Conservation (phyloP, 1,140 invertebrate genomes). For the Macrobrachium rosenbergii region DNA sequence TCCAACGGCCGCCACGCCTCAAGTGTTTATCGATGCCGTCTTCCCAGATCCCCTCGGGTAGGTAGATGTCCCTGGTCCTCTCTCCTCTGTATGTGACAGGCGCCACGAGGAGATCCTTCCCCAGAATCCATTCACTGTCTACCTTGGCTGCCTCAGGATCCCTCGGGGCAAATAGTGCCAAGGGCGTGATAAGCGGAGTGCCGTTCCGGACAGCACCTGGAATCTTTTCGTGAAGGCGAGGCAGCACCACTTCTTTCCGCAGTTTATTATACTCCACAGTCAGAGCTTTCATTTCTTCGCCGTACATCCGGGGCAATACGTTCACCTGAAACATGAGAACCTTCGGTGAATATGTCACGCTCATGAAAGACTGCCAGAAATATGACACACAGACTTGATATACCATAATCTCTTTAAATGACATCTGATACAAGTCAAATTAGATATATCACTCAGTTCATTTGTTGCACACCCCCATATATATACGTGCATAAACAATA, state of each 20-base stretch:
- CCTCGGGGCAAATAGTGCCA: conserved; percentile 91
- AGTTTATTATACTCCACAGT: conserved; percentile 20
- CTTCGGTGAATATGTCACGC: neutral
- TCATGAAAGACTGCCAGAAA: no score
- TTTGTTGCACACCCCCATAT: no score
- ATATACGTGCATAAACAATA: no score
- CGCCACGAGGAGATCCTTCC: conserved; percentile 91
- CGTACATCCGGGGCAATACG: conserved; percentile 59
- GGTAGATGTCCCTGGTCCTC: conserved; percentile 81
- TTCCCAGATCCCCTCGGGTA: conserved; percentile 90
- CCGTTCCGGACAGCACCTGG: conserved; percentile 81
- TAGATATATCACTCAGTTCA: no score
- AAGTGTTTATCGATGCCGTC: conserved; percentile 88
- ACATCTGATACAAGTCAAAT: no score
- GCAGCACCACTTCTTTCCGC: conserved; percentile 64
- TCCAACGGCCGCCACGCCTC: conserved; percentile 88
- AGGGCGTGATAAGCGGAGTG: conserved; percentile 85
- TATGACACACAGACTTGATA: no score
- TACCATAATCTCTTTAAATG: no score
- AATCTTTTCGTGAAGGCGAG: conserved; percentile 71
- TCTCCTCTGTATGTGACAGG: conserved; percentile 82
- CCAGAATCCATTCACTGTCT: conserved; percentile 90
- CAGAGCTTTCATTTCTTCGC: conserved; percentile 23
- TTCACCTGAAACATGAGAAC: conserved; percentile 27
- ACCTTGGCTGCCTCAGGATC: conserved; percentile 84